A percentile compares a stretch with the other conserved stretches of the same genome.
Conservation (phyloP, 2,113 vertebrate genomes). For the Spea bombifrons region DNA sequence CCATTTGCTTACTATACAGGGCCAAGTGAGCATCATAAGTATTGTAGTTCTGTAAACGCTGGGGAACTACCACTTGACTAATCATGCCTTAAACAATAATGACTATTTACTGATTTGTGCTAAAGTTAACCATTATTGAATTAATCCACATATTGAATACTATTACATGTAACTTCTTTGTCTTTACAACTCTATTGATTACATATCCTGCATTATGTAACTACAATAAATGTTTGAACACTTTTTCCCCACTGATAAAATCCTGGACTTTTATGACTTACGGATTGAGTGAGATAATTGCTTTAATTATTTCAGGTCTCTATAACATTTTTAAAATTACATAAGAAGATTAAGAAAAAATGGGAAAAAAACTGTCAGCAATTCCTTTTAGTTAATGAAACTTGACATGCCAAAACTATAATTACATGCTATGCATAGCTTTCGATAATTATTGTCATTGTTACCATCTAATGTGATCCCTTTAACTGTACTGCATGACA, state of each 20-base stretch:
- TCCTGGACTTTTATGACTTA: constrained; percentile 21
- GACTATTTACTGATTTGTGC: too few relatives aligned
- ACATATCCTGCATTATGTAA: constrained; percentile 3
- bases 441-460: constrained; percentile 21
- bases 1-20: too few relatives aligned
- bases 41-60: too few relatives aligned
- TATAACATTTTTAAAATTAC: constrained; percentile 22
- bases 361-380: constrained; percentile 6
- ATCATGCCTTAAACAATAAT: too few relatives aligned
- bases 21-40: too few relatives aligned
- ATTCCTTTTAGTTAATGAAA: constrained; percentile 13
- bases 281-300: constrained; percentile 31
- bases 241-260: constrained; percentile 20
- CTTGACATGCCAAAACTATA: constrained; percentile 15
- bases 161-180: too few relatives aligned
- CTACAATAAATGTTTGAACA: constrained; percentile 31
- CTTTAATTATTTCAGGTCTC: constrained; percentile 35
- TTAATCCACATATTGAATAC: too few relatives aligned
- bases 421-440: constrained; percentile 12
- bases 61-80: too few relatives aligned
- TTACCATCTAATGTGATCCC: constrained; percentile 19
- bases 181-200: too few relatives aligned
- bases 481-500: not conserved
- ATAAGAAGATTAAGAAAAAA: constrained; percentile 40
- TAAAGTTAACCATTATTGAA: too few relatives aligned